Evolutionary conservation across 2,113 vertebrate genomes (phyloP), one percentile per base, ranked within the genome.

Genomic region (Syngnathus scovelli): DNA sequence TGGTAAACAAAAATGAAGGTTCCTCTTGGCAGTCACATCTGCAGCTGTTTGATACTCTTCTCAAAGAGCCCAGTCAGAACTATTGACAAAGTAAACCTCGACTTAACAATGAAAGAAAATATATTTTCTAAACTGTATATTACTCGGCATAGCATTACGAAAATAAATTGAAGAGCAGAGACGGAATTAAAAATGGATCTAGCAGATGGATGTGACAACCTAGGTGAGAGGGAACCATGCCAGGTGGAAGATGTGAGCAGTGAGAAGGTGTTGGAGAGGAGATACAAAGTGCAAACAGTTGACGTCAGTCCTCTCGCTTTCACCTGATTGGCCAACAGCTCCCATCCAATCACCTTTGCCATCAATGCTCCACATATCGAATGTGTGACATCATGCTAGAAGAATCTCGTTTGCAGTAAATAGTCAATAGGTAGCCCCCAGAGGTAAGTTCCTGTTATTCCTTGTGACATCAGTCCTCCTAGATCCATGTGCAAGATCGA

Each of bases 331-430:
- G 65, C 49, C 49, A 61, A 19, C 49, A 52, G 67, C 65, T 68
- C 38, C 43, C 41, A 41, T 73, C 75, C 76, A 78, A 72, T 83
- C 69, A 61, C 54, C 59, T 65, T 19, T 66, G 51, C 58, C 71
- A 23, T 64, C 18, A 68, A n/a, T 72, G 60, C 19, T 36, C 63
- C 59, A 62, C 66, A 6, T 65, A 11, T 38, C 27, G 3, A 33
- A 18, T 70, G 64, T 58, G 51, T 84, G 72, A 81, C 64, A 73
- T 78, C 78, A 83, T 69, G 73, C 43, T 76, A 37, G 66, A 75
- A 62, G 77, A 83, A 83, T 83, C 70, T 77, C 48, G 56, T 74
- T 69, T 69, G 72, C 73, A 76, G 66, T 65, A 74, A 74, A 52
- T 75, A 15, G 36, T 76, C 44, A 66, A 36, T n/a, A 18, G 16